Base-by-base conservation (phyloP, 2,113 vertebrate species). In the Dendropsophus ebraccatus region DNA sequence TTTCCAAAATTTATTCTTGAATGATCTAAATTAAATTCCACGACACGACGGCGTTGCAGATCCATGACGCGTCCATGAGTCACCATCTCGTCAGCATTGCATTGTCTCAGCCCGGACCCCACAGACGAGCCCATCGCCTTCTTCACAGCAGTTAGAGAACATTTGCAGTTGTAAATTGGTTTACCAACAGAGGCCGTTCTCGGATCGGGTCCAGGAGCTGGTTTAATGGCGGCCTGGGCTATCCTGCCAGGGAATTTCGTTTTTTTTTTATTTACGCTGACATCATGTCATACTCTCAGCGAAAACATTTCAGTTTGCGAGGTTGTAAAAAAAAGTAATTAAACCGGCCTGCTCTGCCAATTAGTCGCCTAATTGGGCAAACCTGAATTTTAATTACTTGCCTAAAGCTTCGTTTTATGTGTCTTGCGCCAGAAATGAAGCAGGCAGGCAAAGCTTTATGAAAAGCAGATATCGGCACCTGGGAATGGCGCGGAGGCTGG, bases 291-390 rank as follows among this genome's bases (percentile, higher is more conserved):
- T 86, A 28, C 35, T n/a, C 76, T 79, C 60, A 86, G 73, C 28
- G 17, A 86, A 86, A 86, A 80, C 67, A 81, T 80, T 86, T 56
- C 67, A n/a, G 77, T 86, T 86, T 86, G 65, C 19, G 52, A 73
- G 77, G 84, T 45, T 47, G 77, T 86, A 86, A 86, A 86, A 86
- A 81, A 81, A 81, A 69, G 67, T 86, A 72, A 86, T 86, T 81
- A 86, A 86, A 86, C 25, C 50, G 72, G 84, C 84, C 84, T 81
- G 77, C 80, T 86, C 84, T 86, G 62, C 84, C 84, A 86, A 86
- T 86, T 81, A 86, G 84, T 60, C 73, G 84, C 67, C 84, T 86
- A 86, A 86, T 86, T 86, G 84, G 84, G 77, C 84, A 86, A 86
- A 79, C 84, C 65, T 81, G 76, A 73, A 50, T 86, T 86, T 86